These are phyloP conservation scores for Platyscelio sp. DNA, from an alignment of 2,888 invertebrate genomes.

Conservation along the genomic window DNA sequence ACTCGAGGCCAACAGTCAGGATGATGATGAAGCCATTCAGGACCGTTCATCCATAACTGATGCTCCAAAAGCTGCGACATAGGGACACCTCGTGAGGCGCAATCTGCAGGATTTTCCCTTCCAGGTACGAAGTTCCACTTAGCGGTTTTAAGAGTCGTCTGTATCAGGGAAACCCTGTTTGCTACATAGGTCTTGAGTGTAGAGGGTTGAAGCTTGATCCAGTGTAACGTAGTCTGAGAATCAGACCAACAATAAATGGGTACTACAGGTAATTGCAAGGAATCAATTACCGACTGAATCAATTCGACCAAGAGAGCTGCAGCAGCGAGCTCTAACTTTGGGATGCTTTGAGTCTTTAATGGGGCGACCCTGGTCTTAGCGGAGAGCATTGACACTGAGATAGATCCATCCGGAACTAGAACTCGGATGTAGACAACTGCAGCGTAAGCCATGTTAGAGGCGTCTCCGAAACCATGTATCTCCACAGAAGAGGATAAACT, in stretches of 20 bases:
- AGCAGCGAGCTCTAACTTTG: not conserved
- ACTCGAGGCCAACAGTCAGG: slow-evolving; percentile 11
- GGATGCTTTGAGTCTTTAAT: not conserved
- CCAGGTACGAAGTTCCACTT: not conserved
- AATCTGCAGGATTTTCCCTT: not conserved
- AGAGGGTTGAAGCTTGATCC: not conserved
- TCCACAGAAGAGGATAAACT: not conserved
- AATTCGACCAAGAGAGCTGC: not conserved
- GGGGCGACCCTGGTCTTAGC: not conserved
- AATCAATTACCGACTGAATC: not conserved
- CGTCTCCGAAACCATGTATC: slow-evolving; percentile 17
- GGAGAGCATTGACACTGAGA: not conserved
- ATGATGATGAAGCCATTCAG: slow-evolving; percentile 38
- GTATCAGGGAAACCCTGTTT: not conserved
- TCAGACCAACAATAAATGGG: not conserved
- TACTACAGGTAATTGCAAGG: not conserved
- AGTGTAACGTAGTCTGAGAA: not conserved
- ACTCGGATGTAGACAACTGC: not conserved
- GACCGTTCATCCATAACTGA: slow-evolving; percentile 29
- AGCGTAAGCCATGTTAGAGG: not conserved
- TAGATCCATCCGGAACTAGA: not conserved
- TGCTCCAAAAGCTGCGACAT: not conserved
- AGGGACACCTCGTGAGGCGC: not conserved
- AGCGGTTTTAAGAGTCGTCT: not conserved
- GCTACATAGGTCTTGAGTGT: not conserved